Evolutionary conservation across 2,888 invertebrate species (phyloP).

Genomic region (Blastobasis lacticolella): DNA sequence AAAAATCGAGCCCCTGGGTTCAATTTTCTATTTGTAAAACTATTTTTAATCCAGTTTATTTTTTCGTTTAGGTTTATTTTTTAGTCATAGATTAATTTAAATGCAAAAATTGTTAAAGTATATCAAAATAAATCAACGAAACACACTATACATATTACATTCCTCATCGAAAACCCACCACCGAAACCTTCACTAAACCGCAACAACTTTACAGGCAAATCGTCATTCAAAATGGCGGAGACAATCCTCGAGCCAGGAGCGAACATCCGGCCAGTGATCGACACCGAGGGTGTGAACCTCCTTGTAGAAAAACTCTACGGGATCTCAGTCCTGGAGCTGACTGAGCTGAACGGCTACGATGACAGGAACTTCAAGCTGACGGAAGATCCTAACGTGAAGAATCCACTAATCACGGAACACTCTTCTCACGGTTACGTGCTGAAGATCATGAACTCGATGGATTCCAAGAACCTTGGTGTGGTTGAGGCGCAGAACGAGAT

Average conservation of each 20-base stretch:
- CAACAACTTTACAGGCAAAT: constrained; percentile 1
- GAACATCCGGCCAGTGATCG: constrained; percentile 72
- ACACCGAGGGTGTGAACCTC: constrained; percentile 63
- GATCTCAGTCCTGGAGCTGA: constrained; percentile 70
- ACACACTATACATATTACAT: too few relatives aligned
- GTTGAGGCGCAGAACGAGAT: constrained; percentile 85
- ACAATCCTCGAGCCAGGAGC: constrained; percentile 65
- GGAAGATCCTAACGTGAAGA: constrained; percentile 74
- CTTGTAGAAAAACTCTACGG: constrained; percentile 77
- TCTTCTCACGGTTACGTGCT: constrained; percentile 81
- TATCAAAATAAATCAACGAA: background rate
- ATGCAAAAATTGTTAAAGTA: background rate
- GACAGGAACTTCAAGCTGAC: constrained; percentile 83
- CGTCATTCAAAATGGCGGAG: constrained; percentile 27
- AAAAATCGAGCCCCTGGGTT: too few relatives aligned
- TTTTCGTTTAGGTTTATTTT: background rate
- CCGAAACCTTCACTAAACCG: too few relatives aligned
- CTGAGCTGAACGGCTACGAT: constrained; percentile 83
- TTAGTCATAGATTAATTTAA: background rate
- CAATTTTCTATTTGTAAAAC: too few relatives aligned
- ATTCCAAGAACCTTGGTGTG: constrained; percentile 79
- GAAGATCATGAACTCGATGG: constrained; percentile 88
- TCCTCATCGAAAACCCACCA: too few relatives aligned
- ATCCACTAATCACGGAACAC: constrained; percentile 72
- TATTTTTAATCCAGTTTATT: too few relatives aligned